phyloP scores from a whole-genome alignment of 2,113 vertebrate species.

The Rhagologus leucostigma region DNA sequence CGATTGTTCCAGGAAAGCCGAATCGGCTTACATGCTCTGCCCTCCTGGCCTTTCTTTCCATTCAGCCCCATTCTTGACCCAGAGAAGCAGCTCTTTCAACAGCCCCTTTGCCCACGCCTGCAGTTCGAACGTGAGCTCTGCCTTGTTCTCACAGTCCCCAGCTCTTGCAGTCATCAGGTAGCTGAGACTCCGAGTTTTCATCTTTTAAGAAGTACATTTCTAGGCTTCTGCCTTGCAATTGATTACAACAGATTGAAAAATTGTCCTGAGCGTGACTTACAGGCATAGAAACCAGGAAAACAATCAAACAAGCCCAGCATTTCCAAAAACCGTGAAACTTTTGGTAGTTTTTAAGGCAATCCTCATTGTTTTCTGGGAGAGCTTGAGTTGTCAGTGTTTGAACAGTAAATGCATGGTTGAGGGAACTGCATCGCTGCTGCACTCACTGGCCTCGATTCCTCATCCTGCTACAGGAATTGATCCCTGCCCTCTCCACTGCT shows the following conservation, averaged over 20 bases:
- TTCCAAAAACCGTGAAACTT: background rate
- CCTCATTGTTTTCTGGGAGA: background rate
- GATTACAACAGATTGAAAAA: background rate
- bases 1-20: background rate
- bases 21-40: background rate
- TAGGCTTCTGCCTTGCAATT: background rate
- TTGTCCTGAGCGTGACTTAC: background rate
- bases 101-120: background rate
- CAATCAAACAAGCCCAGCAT: background rate
- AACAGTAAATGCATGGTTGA: background rate
- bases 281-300: background rate
- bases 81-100: background rate
- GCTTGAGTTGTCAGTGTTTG: background rate
- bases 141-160: background rate
- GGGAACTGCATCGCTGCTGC: background rate
- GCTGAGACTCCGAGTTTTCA: background rate
- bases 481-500: background rate
- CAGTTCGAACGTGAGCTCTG: background rate
- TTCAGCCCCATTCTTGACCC: background rate
- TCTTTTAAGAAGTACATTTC: background rate
- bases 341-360: background rate
- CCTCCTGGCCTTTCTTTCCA: constrained; percentile 36
- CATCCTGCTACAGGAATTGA: background rate
- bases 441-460: background rate
- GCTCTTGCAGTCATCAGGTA: background rate